A percentile compares a stretch with the other conserved stretches of the same genome.
phyloP scores from a whole-genome alignment of 2,797 vertebrate genomes.

The Sparidentex hasta region DNA sequence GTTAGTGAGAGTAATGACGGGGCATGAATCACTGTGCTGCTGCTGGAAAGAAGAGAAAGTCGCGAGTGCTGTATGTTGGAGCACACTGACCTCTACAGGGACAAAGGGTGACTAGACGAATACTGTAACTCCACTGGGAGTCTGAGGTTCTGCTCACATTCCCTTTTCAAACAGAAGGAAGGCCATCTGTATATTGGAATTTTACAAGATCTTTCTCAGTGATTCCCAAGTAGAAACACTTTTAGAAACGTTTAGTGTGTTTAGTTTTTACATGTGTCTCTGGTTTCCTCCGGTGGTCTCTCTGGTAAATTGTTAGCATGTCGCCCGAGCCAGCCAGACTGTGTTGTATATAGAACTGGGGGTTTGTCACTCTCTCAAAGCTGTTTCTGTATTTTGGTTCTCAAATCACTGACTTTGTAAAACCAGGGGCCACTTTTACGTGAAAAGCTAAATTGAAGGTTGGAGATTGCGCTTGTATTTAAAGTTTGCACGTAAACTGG shows the following conservation, averaged over 20 bases:
- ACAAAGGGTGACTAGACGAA: constrained; percentile 1
- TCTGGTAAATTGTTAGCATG: constrained; percentile 71
- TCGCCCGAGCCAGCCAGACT: constrained; percentile 33
- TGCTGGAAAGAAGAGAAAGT: not conserved
- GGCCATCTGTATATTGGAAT: not conserved
- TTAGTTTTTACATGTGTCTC: constrained; percentile 5
- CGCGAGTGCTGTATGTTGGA: constrained; percentile 27
- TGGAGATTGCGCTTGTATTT: constrained; percentile 64
- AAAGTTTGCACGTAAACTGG: constrained; percentile 76
- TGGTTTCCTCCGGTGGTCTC: constrained; percentile 70
- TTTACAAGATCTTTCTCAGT: not conserved
- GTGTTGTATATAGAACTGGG: constrained; percentile 68
- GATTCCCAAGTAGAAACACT: not conserved
- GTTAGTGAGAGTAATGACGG: constrained; percentile 30
- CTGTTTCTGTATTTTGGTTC: constrained; percentile 61
- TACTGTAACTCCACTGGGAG: not conserved
- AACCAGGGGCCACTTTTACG: constrained; percentile 53
- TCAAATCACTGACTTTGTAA: constrained; percentile 70
- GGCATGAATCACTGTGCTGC: constrained; percentile 27
- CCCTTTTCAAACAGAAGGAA: not conserved
- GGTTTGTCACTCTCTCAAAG: constrained; percentile 57
- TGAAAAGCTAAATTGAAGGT: constrained; percentile 71
- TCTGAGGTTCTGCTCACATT: not conserved
- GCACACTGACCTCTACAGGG: constrained; percentile 72
- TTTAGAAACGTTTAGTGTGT: not conserved